A percentile compares a stretch with the other conserved stretches of the same genome.
Evolutionary conservation across 2,113 vertebrate genomes (phyloP).

Genomic region (Melozone crissalis): DNA sequence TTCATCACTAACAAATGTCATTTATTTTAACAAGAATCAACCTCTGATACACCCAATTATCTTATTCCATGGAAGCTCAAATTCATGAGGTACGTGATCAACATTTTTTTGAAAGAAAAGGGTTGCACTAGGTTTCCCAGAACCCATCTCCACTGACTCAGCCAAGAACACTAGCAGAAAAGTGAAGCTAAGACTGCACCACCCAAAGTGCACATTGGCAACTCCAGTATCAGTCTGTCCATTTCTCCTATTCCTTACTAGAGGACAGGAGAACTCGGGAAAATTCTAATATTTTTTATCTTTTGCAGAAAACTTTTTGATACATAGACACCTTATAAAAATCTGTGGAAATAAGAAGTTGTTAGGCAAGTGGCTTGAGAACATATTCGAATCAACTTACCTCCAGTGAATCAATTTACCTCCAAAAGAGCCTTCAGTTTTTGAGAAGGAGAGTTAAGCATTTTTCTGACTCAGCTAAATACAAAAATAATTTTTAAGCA

Average conservation of each 20-base stretch:
- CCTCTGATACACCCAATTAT: neutral
- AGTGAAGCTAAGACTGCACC: neutral
- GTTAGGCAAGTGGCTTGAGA: neutral
- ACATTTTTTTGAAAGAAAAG: neutral
- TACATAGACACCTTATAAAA: neutral
- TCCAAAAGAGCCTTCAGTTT: neutral
- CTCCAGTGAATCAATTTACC: neutral
- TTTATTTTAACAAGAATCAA: neutral
- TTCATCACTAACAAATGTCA: neutral
- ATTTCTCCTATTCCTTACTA: neutral
- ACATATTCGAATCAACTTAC: neutral
- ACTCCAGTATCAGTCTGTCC: neutral
- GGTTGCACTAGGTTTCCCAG: neutral
- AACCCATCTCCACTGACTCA: neutral
- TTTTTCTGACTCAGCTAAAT: neutral
- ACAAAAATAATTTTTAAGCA: neutral
- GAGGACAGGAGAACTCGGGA: neutral
- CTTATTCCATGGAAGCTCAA: neutral
- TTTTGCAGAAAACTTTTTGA: neutral
- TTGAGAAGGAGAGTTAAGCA: neutral
- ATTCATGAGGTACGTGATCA: accelerated
- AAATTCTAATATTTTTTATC: neutral
- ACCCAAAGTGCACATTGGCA: neutral
- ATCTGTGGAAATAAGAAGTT: neutral
- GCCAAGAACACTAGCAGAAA: neutral